These are phyloP conservation scores for Desoria tigrina DNA, from an alignment of 2,888 invertebrate species.

Conservation along the genomic window DNA sequence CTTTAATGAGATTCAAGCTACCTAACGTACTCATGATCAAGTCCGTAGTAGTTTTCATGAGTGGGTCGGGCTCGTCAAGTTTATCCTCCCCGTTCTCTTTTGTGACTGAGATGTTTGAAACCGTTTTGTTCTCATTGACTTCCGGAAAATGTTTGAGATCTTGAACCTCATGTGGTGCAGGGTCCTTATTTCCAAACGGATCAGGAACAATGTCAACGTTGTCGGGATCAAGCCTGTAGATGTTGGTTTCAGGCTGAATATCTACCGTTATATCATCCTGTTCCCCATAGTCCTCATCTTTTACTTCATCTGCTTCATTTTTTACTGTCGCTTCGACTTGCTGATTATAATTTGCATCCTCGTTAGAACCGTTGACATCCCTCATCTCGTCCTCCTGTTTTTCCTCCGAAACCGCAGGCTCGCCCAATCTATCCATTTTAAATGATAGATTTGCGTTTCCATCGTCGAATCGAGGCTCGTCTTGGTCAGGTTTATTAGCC, in stretches of 20 bases:
- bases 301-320: constrained; percentile 29
- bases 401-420: constrained; percentile 11
- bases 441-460: constrained; percentile 7
- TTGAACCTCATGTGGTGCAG: constrained; percentile 9
- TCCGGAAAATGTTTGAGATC: constrained; percentile 3
- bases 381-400: constrained; percentile 1
- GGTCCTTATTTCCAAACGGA: constrained; percentile 36
- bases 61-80: constrained; percentile 31
- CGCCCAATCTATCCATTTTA: constrained; percentile 33
- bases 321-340: constrained; percentile 26
- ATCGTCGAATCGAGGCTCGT: neutral
- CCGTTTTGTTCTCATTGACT: neutral
- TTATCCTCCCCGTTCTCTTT: neutral
- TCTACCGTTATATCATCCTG: constrained; percentile 36
- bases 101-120: neutral
- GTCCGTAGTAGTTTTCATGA: constrained; percentile 45
- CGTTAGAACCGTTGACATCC: neutral
- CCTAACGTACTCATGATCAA: constrained; percentile 49
- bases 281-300: constrained; percentile 44
- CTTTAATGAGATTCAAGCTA: constrained; percentile 48
- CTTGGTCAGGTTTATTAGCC: neutral
- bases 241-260: constrained; percentile 33
- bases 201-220: constrained; percentile 48
- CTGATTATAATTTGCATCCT: constrained; percentile 10
- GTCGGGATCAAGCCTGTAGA: constrained; percentile 49